Percentiles rank a stretch among this genome's conserved stretches.
These are phyloP conservation scores for Alethe diademata DNA, from an alignment of 2,113 vertebrate species.

Conservation along the genomic window DNA sequence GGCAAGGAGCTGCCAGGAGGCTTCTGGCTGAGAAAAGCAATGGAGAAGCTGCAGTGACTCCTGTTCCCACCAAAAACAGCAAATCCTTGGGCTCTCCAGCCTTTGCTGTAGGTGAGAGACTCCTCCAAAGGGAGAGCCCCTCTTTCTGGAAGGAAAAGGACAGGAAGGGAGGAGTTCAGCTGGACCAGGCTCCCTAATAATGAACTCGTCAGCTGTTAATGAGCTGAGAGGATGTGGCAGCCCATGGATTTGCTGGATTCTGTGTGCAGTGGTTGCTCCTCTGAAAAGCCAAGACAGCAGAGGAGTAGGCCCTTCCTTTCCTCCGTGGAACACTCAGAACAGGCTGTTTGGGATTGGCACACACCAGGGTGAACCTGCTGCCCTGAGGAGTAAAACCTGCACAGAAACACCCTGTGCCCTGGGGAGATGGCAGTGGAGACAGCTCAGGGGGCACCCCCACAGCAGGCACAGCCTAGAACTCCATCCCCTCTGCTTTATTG, in stretches of 20 bases:
- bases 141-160: constrained; percentile 18
- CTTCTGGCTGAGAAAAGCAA: background rate
- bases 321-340: accelerated
- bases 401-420: accelerated
- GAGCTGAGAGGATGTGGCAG: background rate
- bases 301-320: background rate
- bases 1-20: background rate
- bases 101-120: constrained; percentile 45
- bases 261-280: background rate
- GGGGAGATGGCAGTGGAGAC: background rate
- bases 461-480: background rate
- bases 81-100: background rate
- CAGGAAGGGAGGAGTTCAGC: constrained; percentile 58
- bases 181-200: background rate
- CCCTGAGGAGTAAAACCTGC: background rate
- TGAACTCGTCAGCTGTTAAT: background rate
- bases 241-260: background rate
- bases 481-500: background rate
- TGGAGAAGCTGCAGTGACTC: background rate
- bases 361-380: accelerated
- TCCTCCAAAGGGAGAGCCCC: background rate
- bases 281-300: background rate
- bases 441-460: background rate
- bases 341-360: background rate
- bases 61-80: background rate